These are phyloP conservation scores for Myotis davidii DNA, from an alignment of 2,113 vertebrate species.

Conservation along the genomic window DNA sequence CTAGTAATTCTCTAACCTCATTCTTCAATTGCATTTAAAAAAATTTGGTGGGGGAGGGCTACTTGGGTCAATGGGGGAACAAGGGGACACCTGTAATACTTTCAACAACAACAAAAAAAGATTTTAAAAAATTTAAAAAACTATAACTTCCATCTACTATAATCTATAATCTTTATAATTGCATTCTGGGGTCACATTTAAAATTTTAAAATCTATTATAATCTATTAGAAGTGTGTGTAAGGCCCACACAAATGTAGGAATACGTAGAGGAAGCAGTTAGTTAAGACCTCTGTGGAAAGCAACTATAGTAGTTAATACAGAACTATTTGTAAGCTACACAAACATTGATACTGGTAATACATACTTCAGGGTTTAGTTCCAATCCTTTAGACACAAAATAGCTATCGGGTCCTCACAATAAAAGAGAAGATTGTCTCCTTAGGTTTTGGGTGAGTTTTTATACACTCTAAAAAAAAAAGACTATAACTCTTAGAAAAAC, in stretches of 20 bases:
- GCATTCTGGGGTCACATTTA: not conserved
- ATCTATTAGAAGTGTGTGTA: not conserved
- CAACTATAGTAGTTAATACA: not conserved
- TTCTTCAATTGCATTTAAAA: not conserved
- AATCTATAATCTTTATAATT: not conserved
- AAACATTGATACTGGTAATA: not conserved
- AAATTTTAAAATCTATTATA: not conserved
- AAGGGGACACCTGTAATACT: no score
- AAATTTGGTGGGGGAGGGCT: no score
- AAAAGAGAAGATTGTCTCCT: not conserved
- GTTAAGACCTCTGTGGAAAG: not conserved
- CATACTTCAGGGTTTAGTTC: not conserved
- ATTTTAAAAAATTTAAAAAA: not conserved
- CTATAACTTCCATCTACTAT: not conserved
- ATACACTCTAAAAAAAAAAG: not conserved
- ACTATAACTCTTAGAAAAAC: slow-evolving; percentile 78
- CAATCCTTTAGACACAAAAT: not conserved
- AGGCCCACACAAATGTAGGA: not conserved
- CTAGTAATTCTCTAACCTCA: not conserved
- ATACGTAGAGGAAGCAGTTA: not conserved
- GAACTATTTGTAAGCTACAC: not conserved
- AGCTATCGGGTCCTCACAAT: not conserved
- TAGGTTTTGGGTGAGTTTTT: not conserved
- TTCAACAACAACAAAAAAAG: no score
- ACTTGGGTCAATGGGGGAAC: no score